phyloP scores from a whole-genome alignment of 92 coral and sea anemone genomes.

The Porites evermanni region DNA sequence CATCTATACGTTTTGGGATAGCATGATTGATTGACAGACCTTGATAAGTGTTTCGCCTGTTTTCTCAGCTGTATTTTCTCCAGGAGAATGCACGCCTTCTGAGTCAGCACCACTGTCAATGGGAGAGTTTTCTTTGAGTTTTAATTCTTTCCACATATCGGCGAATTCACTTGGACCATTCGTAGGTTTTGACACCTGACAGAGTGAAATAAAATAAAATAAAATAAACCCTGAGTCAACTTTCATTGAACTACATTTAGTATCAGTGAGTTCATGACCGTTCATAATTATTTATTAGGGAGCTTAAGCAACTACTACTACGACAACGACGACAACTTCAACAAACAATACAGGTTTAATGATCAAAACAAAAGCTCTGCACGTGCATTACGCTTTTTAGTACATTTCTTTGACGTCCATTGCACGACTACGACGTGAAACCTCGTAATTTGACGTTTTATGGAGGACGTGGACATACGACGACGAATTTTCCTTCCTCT shows the following conservation, averaged over 20 bases:
- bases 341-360: no score
- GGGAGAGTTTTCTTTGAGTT: constrained; percentile 75
- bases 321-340: no score
- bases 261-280: no score
- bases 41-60: background rate
- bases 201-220: background rate
- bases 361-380: no score
- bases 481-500: no score
- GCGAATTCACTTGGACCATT: constrained; percentile 79
- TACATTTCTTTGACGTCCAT: no score
- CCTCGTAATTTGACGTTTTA: no score
- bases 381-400: no score
- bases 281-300: background rate
- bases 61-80: background rate
- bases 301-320: no score
- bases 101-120: constrained; percentile 24
- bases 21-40: background rate
- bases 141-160: constrained; percentile 89
- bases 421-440: no score
- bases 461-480: no score
- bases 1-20: background rate
- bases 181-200: constrained; percentile 40
- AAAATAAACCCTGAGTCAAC: background rate
- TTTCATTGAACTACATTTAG: background rate
- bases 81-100: background rate